Conservation (phyloP, 2,113 vertebrate genomes). For the Ochotona princeps region DNA sequence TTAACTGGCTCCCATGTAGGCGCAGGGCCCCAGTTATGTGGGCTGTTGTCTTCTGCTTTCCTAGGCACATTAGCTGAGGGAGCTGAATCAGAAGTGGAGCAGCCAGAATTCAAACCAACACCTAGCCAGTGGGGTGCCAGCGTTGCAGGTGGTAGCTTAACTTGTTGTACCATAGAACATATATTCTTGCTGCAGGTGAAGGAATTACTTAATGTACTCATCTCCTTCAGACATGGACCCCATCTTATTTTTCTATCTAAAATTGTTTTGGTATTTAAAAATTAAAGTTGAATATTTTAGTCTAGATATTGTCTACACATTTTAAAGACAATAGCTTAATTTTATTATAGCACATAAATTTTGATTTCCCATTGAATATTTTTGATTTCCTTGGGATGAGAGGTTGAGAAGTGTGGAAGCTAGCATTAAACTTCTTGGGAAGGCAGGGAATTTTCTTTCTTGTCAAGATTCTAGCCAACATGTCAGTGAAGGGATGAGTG, state of each 20-base stretch:
- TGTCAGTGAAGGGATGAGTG: neutral
- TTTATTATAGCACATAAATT: conserved; percentile 22
- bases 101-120: too few relatives aligned
- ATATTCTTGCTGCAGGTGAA: neutral
- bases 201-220: conserved; percentile 11
- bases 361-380: neutral
- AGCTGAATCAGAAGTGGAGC: too few relatives aligned
- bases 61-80: too few relatives aligned
- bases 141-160: too few relatives aligned
- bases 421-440: neutral
- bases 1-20: too few relatives aligned
- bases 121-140: too few relatives aligned
- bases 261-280: conserved; percentile 27
- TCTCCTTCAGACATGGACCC: neutral
- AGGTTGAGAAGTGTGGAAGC: neutral
- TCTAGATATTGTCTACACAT: neutral
- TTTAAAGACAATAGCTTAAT: conserved; percentile 4
- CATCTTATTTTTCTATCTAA: conserved; percentile 23
- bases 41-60: too few relatives aligned
- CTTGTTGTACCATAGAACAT: neutral
- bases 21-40: too few relatives aligned
- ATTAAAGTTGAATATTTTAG: conserved; percentile 2
- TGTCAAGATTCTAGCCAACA: neutral
- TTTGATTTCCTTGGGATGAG: neutral
- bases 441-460: conserved; percentile 9